Evolutionary conservation across 2,113 vertebrate genomes (phyloP).

Genomic region (Podarcis cretensis): DNA sequence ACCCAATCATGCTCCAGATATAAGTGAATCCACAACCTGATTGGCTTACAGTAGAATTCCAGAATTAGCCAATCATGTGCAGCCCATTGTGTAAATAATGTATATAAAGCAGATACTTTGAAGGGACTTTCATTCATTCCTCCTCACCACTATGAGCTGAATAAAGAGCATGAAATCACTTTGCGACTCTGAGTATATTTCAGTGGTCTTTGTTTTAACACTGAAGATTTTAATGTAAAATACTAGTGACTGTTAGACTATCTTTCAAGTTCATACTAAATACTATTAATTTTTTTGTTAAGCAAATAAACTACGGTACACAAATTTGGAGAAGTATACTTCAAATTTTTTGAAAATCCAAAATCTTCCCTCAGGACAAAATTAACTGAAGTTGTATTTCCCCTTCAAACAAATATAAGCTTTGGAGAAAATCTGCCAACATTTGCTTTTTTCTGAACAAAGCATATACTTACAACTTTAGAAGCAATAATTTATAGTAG

Average conservation of each 20-base stretch:
- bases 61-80: no score
- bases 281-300: neutral
- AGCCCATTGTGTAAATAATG: no score
- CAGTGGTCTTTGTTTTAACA: no score
- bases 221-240: neutral
- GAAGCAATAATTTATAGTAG: neutral
- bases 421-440: neutral
- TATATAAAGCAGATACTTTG: no score
- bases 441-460: neutral
- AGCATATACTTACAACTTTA: neutral
- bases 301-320: neutral
- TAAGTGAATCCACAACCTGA: no score
- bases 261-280: neutral
- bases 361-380: neutral
- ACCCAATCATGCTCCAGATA: no score
- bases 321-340: neutral
- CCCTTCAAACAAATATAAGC: no score
- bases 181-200: no score
- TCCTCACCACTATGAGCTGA: no score
- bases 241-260: neutral
- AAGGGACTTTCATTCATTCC: no score
- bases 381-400: neutral
- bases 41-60: no score
- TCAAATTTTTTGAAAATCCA: neutral
- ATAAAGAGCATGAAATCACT: no score